Evolutionary conservation across 1,140 invertebrate species (phyloP).

Genomic region (Ceratoteleas bidentatus): DNA sequence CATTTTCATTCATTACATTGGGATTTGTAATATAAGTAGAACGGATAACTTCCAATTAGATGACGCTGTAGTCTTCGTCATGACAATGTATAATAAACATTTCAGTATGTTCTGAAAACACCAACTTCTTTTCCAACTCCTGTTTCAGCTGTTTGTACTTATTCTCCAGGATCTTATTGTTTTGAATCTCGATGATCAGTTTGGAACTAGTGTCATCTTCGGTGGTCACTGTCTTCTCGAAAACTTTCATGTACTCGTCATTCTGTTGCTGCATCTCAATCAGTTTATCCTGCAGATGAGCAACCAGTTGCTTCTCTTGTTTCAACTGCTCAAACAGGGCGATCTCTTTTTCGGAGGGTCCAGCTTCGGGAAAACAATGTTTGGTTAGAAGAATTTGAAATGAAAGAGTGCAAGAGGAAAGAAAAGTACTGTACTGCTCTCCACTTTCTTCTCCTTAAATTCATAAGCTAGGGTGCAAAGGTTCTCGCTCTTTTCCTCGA

Average conservation of each 20-base stretch:
- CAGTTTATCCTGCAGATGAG: no score
- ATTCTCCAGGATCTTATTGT: slow-evolving; percentile 17
- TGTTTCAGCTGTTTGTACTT: slow-evolving; percentile 39
- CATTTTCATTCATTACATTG: neutral
- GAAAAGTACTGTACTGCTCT: neutral
- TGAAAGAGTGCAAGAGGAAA: neutral
- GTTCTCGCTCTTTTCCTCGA: slow-evolving; percentile 25
- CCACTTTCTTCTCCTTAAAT: neutral
- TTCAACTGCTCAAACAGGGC: no score
- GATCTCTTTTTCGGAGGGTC: no score
- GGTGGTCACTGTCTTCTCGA: no score
- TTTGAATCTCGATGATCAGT: neutral
- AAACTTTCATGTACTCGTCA: no score
- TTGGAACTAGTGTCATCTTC: slow-evolving; percentile 14
- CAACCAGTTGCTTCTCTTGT: no score
- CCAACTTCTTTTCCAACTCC: slow-evolving; percentile 36
- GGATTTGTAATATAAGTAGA: neutral
- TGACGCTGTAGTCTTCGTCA: no score
- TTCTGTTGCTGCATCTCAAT: no score
- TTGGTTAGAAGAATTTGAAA: no score
- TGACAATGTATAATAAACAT: no score
- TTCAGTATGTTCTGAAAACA: neutral
- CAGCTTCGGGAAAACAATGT: no score
- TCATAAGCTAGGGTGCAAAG: neutral
- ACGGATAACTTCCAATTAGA: no score